Base-by-base conservation (phyloP, 2,113 vertebrate genomes). In the Dolichallabes microphthalmus region DNA sequence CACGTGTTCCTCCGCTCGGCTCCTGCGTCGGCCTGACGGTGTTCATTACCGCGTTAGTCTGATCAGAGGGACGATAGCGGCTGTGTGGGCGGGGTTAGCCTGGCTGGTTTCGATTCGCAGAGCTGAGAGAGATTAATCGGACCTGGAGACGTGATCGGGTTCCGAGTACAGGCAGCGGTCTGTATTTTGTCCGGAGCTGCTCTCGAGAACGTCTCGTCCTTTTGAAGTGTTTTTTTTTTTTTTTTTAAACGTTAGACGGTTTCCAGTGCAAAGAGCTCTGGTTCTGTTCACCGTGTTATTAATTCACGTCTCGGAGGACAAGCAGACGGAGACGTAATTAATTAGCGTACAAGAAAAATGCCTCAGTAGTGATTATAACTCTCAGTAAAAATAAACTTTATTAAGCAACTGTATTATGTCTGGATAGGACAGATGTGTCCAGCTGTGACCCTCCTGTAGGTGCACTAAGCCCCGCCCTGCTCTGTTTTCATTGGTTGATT, bases 261-360 rank as follows among this genome's bases (percentile, higher is more conserved):
- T 89, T 82, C 22, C 80, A 84, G 90, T 91, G 87, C 80, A 83
- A 73, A 84, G 22, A 68, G 84, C 22, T 87, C 88, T 76, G 88
- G 89, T 91, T 92, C 91, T 85, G 87, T 79, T 88, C 84, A 68
- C 74, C 82, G 76, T 68, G 88, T 90, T 89, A 58, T 88, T 88
- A 87, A 92, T 89, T 90, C 88, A 89, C 12, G 35, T 89, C 87
- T 86, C 71, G 6, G 25, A 11, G 60, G 25, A 52, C 74, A 10
- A 71, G 39, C 68, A 71, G 19, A 45, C 2, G 45, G 39, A 74
- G 19, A 22, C 7, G 13, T 15, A 7, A 17, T 32, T 74, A 45
- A 74, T 74, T 50, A 45, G n/a, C 19, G 1, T 50, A 50, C 4
- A 71, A 39, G 1, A 63, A 25, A 64, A 64, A 30, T 27, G 45